Percentiles rank a stretch among this genome's conserved stretches.
Conservation (phyloP, 2,888 invertebrate genomes). For the Conchocele bisecta region DNA sequence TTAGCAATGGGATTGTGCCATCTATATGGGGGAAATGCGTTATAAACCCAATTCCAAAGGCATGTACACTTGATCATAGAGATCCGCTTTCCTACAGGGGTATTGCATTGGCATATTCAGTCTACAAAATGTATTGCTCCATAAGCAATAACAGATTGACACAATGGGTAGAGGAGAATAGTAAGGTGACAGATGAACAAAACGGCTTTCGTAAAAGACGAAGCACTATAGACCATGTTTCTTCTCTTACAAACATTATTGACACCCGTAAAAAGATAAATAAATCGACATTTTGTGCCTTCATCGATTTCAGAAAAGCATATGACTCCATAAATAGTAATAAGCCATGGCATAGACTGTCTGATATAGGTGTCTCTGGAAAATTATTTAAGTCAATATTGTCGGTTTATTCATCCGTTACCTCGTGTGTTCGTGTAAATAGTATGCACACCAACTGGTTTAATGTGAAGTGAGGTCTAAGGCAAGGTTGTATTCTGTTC, state of each 20-base stretch:
- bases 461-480: neutral
- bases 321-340: neutral
- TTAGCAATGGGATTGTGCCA: slow-evolving; percentile 8
- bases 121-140: slow-evolving; percentile 29
- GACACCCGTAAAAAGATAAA: neutral
- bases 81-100: slow-evolving; percentile 16
- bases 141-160: neutral
- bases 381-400: neutral
- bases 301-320: neutral
- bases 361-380: neutral
- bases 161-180: neutral
- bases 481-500: neutral
- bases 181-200: slow-evolving; percentile 1
- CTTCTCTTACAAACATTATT: neutral
- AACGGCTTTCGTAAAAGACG: neutral
- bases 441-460: neutral
- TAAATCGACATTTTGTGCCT: neutral
- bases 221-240: slow-evolving; percentile 1
- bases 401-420: neutral
- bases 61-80: neutral
- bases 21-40: slow-evolving; percentile 4
- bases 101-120: slow-evolving; percentile 10
- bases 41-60: slow-evolving; percentile 13
- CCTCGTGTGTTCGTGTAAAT: neutral
- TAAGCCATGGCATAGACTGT: neutral